Base-by-base conservation (phyloP, 2,113 vertebrate genomes). In the Illadopsis cleaveri region DNA sequence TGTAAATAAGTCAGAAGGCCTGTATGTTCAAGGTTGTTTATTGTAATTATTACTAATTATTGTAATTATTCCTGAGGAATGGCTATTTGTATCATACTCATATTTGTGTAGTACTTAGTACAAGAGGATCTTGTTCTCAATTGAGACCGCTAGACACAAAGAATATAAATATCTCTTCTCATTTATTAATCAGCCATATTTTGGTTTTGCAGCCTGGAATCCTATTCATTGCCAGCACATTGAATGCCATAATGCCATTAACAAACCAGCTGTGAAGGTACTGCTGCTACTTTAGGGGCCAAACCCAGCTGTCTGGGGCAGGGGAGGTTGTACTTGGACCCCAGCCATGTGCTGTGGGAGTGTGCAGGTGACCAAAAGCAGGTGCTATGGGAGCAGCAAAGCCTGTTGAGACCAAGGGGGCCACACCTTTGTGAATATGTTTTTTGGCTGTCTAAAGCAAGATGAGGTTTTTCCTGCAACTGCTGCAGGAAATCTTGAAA, bases 261-360 rank as follows among this genome's bases (percentile, higher is more conserved):
- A 99, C 97, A 99, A 99, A 89, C 99, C 99, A 69, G 99, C 99
- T n/a, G 99, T 99, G 61, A 99, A 99, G 99, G 99, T 99, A 99
- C 84, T 95, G 96, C 97, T 93, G 18, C 80, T 96, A 82, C 77
- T 90, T 44, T 7, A 45, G 21, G 33, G 70, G 33, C 50, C 53
- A 79, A 31, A 65, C 21, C 11, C 28, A 51, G 12, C 77, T 60
- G 0, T 68, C 20, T 38, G 35, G 58, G 68, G 45, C 3, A 5
- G 54, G 48, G 44, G 47, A 77, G 13, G 24, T 66, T 88, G 68
- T 30, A 11, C 15, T 83, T 81, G 1, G 1, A 28, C 22, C 15
- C 13, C 54, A 66, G 50, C 33, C 42, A 4, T 61, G 19, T 37
- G 38, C 62, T 64, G 20, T 84, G 19, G 35, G 54, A 77, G 18